phyloP scores from a whole-genome alignment of 2,113 vertebrate genomes.

The Phaethornis superciliosus region DNA sequence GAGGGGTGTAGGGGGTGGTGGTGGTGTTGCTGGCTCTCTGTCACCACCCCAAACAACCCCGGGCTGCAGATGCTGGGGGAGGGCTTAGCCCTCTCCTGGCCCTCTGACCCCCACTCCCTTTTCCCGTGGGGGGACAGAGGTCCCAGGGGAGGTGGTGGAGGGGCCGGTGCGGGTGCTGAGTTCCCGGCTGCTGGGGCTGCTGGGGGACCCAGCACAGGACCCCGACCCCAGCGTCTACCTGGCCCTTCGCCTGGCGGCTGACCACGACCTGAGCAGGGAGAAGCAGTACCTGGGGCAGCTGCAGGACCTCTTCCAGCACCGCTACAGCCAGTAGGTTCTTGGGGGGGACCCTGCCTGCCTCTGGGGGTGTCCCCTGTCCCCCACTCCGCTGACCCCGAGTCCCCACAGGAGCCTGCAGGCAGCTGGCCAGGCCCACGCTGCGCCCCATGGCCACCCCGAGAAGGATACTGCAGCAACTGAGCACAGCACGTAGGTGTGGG shows the following conservation, averaged over 20 bases:
- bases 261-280: slow-evolving; percentile 79
- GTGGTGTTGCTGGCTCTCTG: neutral
- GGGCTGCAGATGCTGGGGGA: too few species aligned
- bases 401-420: neutral
- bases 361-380: too few species aligned
- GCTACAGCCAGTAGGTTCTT: slow-evolving; percentile 75
- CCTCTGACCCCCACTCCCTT: neutral
- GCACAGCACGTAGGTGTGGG: neutral
- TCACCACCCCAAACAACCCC: too few species aligned
- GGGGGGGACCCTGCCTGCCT: accelerated
- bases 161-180: slow-evolving; percentile 47
- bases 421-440: accelerated
- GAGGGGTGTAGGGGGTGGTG: accelerated
- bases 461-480: accelerated
- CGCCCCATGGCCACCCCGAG: accelerated
- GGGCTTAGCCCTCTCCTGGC: neutral
- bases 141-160: neutral
- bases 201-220: slow-evolving; percentile 24
- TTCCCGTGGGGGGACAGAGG: neutral
- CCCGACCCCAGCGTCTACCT: slow-evolving; percentile 89
- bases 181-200: slow-evolving; percentile 78
- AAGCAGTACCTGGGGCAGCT: slow-evolving; percentile 77
- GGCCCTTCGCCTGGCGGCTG: slow-evolving; percentile 84
- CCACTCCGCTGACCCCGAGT: accelerated
- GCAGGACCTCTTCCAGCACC: slow-evolving; percentile 71